Base-by-base conservation (phyloP, 2,113 vertebrate genomes). In the Camelus dromedarius region DNA sequence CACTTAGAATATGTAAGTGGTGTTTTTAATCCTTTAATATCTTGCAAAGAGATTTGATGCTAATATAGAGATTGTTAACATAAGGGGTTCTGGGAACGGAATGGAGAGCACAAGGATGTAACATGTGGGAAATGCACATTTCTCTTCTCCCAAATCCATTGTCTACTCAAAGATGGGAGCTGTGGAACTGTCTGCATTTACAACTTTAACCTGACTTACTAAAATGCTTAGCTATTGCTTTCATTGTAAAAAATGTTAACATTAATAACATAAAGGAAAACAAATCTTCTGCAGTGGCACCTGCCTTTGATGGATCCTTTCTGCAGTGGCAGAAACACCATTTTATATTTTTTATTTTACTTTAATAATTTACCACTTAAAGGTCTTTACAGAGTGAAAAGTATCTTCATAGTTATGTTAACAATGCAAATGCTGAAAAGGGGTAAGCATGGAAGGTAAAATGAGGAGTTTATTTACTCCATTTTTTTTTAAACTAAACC, bases 51-150 rank as follows among this genome's bases (percentile, higher is more conserved):
- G 6, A 1, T 70, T 58, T 75, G 8, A n/a, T 50, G 19, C 12
- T 72, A 72, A 22, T 13, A 10, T 2, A 16, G 5, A 3, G 32
- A 14, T 35, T 7, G 0, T 19, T 28, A 50, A 2, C 14, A 28
- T 24, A 30, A 58, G 15, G 1, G 16, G 28, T 48, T 58, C 26
- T 62, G 15, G 6, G 6, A 66, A 35, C n/a, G 4, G 22, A 3
- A 58, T 48, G 6, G 4, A 56, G 1, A 60, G 5, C 19, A 26
- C 22, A 32, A 32, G 42, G 56, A 56, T 4, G 4, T 18, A 22
- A 2, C 38, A 16, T 32, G 19, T 67, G 3, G 15, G 3, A 90
- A 66, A 48, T 1, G 0, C 1, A 13, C 19, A 62, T 32, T 26
- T 84, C 6, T 64, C 48, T 58, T 52, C 3, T 7, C 28, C 3